These are phyloP conservation scores for Rhynchonycteris naso DNA, from an alignment of 2,797 vertebrate species.

Conservation along the genomic window DNA sequence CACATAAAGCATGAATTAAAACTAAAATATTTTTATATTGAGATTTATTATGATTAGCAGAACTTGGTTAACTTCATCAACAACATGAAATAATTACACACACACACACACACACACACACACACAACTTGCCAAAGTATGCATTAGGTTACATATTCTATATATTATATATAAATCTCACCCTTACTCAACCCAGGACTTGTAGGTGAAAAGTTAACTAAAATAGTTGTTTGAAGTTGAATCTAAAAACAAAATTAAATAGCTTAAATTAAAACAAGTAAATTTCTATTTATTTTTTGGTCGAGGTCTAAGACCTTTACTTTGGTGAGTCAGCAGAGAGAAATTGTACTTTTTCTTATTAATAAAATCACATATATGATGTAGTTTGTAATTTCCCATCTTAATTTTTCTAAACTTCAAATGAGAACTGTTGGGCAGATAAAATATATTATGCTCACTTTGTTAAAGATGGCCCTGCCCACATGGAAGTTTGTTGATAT, in stretches of 20 bases:
- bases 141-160: neutral
- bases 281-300: slow-evolving; percentile 34
- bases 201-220: neutral
- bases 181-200: neutral
- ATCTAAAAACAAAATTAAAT: neutral
- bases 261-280: slow-evolving; percentile 16
- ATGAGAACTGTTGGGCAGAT: too few relatives aligned
- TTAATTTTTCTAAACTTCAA: slow-evolving; percentile 36
- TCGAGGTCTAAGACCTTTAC: neutral
- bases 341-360: slow-evolving; percentile 28
- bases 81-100: neutral
- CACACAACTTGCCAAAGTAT: neutral
- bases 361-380: neutral
- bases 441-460: too few relatives aligned
- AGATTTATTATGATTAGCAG: neutral
- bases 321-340: slow-evolving; percentile 13
- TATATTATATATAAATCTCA: neutral
- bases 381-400: neutral
- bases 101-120: neutral
- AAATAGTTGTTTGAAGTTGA: neutral
- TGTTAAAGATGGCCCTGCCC: too few relatives aligned
- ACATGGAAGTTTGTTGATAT: too few relatives aligned
- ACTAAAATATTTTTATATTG: slow-evolving; percentile 28
- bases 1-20: slow-evolving; percentile 60
- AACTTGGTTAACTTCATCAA: slow-evolving; percentile 20